Evolutionary conservation across 2,888 invertebrate species (phyloP).

Genomic region (Tridacna gigas): DNA sequence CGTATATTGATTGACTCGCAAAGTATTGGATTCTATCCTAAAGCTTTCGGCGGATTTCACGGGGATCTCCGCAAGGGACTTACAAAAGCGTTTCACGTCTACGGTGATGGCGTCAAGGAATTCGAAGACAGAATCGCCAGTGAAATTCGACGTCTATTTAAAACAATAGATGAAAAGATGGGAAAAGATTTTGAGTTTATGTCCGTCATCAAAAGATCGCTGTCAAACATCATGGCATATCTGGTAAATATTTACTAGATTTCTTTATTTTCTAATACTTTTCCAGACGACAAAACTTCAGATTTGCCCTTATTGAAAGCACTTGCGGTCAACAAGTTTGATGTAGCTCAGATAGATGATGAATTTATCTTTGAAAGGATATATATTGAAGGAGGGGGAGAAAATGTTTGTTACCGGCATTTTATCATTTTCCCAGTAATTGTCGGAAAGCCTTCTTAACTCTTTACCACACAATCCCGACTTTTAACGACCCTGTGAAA

Average conservation of each 20-base stretch:
- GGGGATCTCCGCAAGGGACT: conserved; percentile 23
- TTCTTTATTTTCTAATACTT: no score
- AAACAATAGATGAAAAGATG: not conserved
- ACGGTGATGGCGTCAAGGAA: conserved; percentile 33
- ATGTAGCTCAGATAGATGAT: no score
- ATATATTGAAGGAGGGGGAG: no score
- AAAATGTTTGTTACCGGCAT: no score
- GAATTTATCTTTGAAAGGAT: no score
- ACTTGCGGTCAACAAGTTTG: no score
- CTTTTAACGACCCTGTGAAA: no score
- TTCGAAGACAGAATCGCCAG: conserved; percentile 22
- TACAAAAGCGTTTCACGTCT: conserved; percentile 20
- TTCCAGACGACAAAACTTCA: no score
- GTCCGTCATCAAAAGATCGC: conserved; percentile 10
- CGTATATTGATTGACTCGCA: conserved; percentile 30
- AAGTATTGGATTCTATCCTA: conserved; percentile 16
- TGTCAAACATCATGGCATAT: conserved; percentile 25
- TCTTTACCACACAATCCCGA: no score
- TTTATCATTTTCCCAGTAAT: no score
- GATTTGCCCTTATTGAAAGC: no score
- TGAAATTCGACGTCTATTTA: not conserved
- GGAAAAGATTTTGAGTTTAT: conserved; percentile 18
- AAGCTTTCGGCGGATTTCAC: conserved; percentile 26
- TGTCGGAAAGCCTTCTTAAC: no score
- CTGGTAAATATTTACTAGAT: conserved; percentile 13